These are phyloP conservation scores for Ceratosolen solmsi DNA, from an alignment of 1,140 invertebrate species.

Conservation along the genomic window DNA sequence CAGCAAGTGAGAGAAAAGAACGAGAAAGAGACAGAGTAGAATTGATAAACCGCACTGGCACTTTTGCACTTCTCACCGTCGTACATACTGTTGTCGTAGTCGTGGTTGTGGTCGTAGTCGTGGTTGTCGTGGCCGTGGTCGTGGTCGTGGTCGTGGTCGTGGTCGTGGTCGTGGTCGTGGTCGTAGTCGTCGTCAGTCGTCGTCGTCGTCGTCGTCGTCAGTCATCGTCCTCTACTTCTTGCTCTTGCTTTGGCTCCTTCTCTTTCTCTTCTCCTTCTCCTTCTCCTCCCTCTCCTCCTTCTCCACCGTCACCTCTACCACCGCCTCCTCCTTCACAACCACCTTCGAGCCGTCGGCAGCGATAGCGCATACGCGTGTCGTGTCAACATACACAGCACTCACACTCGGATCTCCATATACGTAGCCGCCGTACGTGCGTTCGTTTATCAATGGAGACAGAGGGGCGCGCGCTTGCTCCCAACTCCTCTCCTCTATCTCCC, in stretches of 20 bases:
- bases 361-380: neutral
- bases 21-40: neutral
- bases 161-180: neutral
- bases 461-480: neutral
- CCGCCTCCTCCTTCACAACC: neutral
- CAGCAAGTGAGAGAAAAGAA: neutral
- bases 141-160: neutral
- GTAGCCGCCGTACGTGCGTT: neutral
- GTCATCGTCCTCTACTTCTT: too few relatives aligned
- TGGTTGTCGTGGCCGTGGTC: neutral
- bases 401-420: neutral
- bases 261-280: neutral
- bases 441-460: conserved; percentile 23
- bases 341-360: neutral
- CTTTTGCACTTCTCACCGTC: neutral
- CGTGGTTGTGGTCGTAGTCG: too few relatives aligned
- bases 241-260: too few relatives aligned
- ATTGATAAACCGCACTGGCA: neutral
- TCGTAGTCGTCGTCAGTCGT: too few relatives aligned
- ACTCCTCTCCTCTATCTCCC: neutral
- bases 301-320: too few relatives aligned
- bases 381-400: conserved; percentile 19
- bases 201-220: too few relatives aligned
- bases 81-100: too few relatives aligned
- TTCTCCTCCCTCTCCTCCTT: neutral